Evolutionary conservation across 2,888 invertebrate genomes (phyloP), one percentile per base, ranked within the genome.

Genomic region (Cataglyphis albicans): DNA sequence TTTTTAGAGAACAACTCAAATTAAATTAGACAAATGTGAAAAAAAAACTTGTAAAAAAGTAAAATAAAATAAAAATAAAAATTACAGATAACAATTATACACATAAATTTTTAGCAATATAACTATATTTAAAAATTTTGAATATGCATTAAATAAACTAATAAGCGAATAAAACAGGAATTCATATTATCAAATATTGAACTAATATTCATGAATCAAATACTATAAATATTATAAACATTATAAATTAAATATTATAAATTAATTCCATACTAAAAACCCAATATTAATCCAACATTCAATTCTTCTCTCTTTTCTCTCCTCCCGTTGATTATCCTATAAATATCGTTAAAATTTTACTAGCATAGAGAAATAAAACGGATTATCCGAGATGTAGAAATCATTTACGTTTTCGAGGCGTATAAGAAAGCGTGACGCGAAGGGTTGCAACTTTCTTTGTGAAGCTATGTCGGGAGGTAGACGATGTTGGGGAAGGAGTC

Each of bases 391-490:
- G n/a, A 18, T 21, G 41, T 52, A 52, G 44, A 72, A 72, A 80
- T 59, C 21, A 57, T 44, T 68, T 35, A 59, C 32, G n/a, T 44
- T 72, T 72, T 72, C 25, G 59, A 44, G 41, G 44, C n/a, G 7
- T 52, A n/a, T 72, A 72, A 72, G 72, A 67, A 72, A 80, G 72
- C 35, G 72, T 70, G 70, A 78, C 57, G 21, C 38, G 15, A 38
- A 68, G 78, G 57, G 44, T 44, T 44, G 44, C 70, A 72, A 80
- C 70, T 59, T 72, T 72, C 78, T 72, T 72, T 72, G 59, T 80
- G 57, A 18, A 35, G 41, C 32, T 59, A 70, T n/a, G 78, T 68
- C 70, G 78, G 18, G 32, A 32, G 41, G 41, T 57, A 44, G 78
- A 59, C 72, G 41, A 68, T 9, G 21, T 44, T 21, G 44, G 21